Base-by-base conservation (phyloP, 2,888 invertebrate species). In the Sphaeridia pumilis region DNA sequence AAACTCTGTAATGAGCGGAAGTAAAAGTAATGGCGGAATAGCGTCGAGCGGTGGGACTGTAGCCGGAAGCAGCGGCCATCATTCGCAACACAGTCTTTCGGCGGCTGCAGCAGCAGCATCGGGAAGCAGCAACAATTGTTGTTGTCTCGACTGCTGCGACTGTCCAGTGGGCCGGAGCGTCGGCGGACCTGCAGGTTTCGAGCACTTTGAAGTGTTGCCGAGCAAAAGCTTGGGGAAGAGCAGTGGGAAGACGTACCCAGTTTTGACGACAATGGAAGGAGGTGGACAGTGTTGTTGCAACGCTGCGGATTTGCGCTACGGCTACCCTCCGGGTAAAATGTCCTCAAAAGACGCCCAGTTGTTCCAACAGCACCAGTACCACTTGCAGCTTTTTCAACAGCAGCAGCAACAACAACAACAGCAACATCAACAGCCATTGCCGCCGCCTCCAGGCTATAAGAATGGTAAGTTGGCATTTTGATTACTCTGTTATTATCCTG, bases 391-490 rank as follows among this genome's bases (percentile, higher is more conserved):
- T 31, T 53, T 58, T 26, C 61, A 58, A n/a, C 61, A 59, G 20
- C 61, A 56, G 24, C 61, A 59, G 22, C 61, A 58, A 43, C 57
- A 58, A 25, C 54, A 49, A 28, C n/a, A n/a, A n/a, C n/a, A n/a
- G n/a, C n/a, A n/a, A n/a, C n/a, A n/a, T n/a, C n/a, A n/a, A n/a
- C n/a, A n/a, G n/a, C n/a, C n/a, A n/a, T n/a, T n/a, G n/a, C n/a
- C n/a, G n/a, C n/a, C n/a, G n/a, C n/a, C n/a, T n/a, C 48, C 55
- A 20, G 52, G 52, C 47, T 59, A 57, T 31, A 61, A 60, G 48
- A 57, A 62, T 44, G 57, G 57, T 57, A 42, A 56, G 50, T 46
- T 25, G n/a, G n/a, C n/a, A n/a, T n/a, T n/a, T n/a, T n/a, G n/a
- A n/a, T n/a, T n/a, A n/a, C n/a, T n/a, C n/a, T n/a, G n/a, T n/a